Evolutionary conservation across 2,888 invertebrate genomes (phyloP), one percentile per base, ranked within the genome.

Genomic region (Quadroppia sp.): DNA sequence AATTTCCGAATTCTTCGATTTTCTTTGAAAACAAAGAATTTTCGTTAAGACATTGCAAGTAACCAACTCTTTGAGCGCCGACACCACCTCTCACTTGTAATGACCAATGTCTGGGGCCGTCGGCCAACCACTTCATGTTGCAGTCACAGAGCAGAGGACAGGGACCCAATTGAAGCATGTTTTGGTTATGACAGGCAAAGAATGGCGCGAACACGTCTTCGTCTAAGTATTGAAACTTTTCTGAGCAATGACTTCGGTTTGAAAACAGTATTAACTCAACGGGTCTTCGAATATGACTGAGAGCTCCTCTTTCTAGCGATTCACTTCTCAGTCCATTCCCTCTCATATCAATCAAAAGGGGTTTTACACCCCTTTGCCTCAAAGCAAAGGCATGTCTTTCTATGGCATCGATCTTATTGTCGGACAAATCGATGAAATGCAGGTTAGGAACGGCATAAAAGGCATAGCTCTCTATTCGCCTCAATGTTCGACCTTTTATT

Each of bases 81-180:
- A n/a, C 36, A 64, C 64, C 64, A 20, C 64, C 64, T 36, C 64
- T 64, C 20, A 64, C 20, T 20, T 64, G 64, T 20, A 64, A 36
- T 36, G n/a, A 36, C 64, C 64, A 64, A 64, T 64, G 64, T 20
- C 17, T 32, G 6, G 64, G 64, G 17, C 36, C 64, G 9, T 64
- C 64, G 64, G n/a, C 64, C 36, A 64, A 64, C 64, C 64, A 64
- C 30, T 64, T 64, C 64, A 64, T 64, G 36, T 64, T 64, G 36
- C 64, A 64, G 36, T 64, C 64, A 17, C 64, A 64, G 36, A 64
- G n/a, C n/a, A 64, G 1, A 64, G 64, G 64, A 64, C 64, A 64
- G 36, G 64, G 64, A 64, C 64, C 64, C 36, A 64, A 32, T n/a
- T 64, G 64, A 64, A 64, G 11, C 25, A 64, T 64, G 36, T 64